phyloP scores from a whole-genome alignment of 2,797 vertebrate genomes.

The Alosa sapidissima region DNA sequence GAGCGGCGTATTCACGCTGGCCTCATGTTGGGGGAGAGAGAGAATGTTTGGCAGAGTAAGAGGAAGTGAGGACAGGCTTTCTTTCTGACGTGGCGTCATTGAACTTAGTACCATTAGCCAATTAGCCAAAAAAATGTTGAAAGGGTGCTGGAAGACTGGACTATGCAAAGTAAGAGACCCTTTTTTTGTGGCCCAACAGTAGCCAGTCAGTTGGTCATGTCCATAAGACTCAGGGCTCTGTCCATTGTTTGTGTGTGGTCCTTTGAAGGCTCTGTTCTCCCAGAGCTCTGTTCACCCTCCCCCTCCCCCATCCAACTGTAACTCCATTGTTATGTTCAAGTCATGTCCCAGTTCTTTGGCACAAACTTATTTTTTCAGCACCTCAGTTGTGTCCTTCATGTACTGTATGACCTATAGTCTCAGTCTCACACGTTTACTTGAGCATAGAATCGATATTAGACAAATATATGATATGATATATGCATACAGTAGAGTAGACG shows the following conservation, averaged over 20 bases:
- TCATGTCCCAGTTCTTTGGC: neutral
- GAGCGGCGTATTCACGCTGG: neutral
- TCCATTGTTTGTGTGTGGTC: constrained; percentile 19
- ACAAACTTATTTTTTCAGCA: neutral
- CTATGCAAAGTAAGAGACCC: neutral
- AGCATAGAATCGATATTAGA: neutral
- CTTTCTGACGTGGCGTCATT: neutral
- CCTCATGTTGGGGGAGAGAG: neutral
- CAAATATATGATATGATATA: neutral
- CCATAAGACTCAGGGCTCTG: neutral
- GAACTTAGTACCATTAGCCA: neutral
- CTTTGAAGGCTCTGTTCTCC: neutral
- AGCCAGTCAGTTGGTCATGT: neutral
- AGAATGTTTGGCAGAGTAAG: neutral
- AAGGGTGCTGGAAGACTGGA: neutral
- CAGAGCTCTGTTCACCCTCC: neutral
- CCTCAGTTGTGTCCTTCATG: neutral
- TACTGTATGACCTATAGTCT: neutral
- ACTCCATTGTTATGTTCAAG: constrained; percentile 9
- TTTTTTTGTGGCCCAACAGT: neutral
- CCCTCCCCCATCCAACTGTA: neutral
- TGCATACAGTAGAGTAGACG: neutral
- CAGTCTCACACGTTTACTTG: neutral
- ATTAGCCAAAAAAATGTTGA: neutral
- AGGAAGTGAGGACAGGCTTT: neutral